phyloP scores from a whole-genome alignment of 2,797 vertebrate genomes.

The Karalla daura region DNA sequence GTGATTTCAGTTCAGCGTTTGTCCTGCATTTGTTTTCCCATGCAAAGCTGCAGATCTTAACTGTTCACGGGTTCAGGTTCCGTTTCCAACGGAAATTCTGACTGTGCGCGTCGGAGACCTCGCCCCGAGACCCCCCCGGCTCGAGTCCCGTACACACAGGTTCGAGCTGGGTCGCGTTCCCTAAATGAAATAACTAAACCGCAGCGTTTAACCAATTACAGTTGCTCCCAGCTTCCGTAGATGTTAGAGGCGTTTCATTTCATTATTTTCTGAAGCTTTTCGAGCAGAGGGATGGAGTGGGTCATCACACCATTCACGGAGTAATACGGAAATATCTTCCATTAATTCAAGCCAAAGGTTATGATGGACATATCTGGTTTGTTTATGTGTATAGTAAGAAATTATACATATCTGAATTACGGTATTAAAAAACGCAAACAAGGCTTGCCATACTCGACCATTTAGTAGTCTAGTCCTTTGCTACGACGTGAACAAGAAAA shows the following conservation, averaged over 20 bases:
- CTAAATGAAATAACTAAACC: background rate
- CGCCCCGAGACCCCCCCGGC: too few relatives aligned
- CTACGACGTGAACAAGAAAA: conserved; percentile 27
- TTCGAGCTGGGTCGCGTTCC: background rate
- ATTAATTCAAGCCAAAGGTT: conserved; percentile 94
- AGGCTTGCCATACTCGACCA: conserved; percentile 83
- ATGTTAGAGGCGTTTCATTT: conserved; percentile 38
- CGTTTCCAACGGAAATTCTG: too few relatives aligned
- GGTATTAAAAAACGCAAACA: conserved; percentile 43
- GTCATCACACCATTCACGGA: conserved; percentile 73
- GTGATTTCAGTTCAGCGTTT: too few relatives aligned
- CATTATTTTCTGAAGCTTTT: too few relatives aligned
- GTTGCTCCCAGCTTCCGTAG: conserved; percentile 33
- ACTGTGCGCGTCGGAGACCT: too few relatives aligned
- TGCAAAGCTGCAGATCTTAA: too few relatives aligned
- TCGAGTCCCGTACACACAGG: too few relatives aligned
- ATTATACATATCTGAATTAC: conserved; percentile 83
- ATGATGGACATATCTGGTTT: conserved; percentile 79
- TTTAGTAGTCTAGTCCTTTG: conserved; percentile 85
- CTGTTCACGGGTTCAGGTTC: too few relatives aligned
- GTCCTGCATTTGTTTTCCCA: too few relatives aligned
- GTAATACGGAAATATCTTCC: conserved; percentile 85
- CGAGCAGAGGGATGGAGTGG: conserved; percentile 39
- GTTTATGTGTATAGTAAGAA: conserved; percentile 81
- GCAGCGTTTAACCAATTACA: background rate